Conservation (phyloP, 2,888 invertebrate species). For the Metopia argyrocephala region DNA sequence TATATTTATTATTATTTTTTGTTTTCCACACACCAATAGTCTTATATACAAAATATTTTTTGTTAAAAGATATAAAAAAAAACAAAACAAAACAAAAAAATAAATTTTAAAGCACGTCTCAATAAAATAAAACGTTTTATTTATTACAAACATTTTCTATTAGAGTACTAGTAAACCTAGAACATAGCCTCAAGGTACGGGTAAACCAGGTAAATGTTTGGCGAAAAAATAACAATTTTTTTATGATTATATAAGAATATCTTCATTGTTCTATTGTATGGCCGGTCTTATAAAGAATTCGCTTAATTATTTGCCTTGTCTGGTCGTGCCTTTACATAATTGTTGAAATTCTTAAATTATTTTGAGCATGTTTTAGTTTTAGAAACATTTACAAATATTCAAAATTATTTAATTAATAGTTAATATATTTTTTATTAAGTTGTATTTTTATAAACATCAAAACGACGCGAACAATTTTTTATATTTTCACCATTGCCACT, state of each 20-base stretch:
- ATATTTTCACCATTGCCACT: too few species aligned
- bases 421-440: not conserved
- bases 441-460: not conserved
- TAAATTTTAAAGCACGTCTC: conserved; percentile 54
- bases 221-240: not conserved
- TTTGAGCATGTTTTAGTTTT: conserved; percentile 53
- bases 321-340: conserved; percentile 18
- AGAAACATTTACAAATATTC: conserved; percentile 11
- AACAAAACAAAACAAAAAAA: conserved; percentile 48
- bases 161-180: conserved; percentile 29
- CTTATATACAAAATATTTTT: conserved; percentile 41
- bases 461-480: too few species aligned
- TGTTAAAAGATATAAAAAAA: conserved; percentile 50
- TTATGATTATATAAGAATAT: not conserved
- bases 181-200: not conserved
- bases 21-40: conserved; percentile 47
- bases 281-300: not conserved
- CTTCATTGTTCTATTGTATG: not conserved
- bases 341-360: conserved; percentile 21
- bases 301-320: not conserved
- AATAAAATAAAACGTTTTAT: conserved; percentile 48
- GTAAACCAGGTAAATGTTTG: not conserved
- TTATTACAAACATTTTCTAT: conserved; percentile 35
- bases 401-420: not conserved
- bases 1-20: conserved; percentile 55